phyloP scores from a whole-genome alignment of 2,797 vertebrate genomes.

The Ctenopoma kingsleyae region DNA sequence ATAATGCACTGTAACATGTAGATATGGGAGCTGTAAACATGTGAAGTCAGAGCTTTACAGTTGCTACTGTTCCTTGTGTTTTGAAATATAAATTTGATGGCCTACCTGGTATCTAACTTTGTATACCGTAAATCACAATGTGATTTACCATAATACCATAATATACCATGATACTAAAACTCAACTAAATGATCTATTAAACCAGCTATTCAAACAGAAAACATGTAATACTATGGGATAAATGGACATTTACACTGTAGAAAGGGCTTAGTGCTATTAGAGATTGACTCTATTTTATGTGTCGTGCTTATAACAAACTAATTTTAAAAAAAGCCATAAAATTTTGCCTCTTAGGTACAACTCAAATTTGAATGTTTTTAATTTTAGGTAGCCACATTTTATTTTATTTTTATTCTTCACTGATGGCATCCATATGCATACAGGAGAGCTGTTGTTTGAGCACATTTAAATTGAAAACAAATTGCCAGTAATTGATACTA shows the following conservation, averaged over 20 bases:
- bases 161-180: no score
- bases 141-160: no score
- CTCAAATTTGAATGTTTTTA: neutral
- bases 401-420: neutral
- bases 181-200: neutral
- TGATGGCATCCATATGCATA: neutral
- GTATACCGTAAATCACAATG: neutral
- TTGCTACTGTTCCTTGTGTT: neutral
- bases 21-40: neutral
- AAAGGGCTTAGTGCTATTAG: neutral
- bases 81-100: neutral
- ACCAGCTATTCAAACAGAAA: neutral
- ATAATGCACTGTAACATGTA: neutral
- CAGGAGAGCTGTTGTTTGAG: no score
- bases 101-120: neutral
- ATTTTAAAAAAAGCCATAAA: neutral
- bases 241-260: neutral
- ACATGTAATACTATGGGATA: no score
- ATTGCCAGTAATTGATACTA: no score
- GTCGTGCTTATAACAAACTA: constrained; percentile 1
- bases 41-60: neutral
- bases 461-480: no score
- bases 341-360: neutral
- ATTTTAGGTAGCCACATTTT: no score
- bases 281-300: neutral